Evolutionary conservation across 1,140 invertebrate species (phyloP).

Genomic region (Drosophila rhopaloa): DNA sequence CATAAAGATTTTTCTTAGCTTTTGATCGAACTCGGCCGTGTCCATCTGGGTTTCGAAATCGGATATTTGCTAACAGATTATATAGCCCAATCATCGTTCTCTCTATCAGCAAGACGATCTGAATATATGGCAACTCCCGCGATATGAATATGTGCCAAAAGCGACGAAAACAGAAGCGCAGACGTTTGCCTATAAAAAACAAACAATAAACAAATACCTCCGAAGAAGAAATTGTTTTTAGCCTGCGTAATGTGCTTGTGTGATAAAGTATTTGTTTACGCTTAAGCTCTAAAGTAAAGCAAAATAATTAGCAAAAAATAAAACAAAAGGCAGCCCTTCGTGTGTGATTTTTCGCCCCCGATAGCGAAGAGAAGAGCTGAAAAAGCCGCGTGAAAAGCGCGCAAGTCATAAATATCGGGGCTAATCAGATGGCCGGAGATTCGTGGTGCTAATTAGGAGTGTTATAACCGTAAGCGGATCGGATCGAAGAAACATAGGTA

Average conservation of each 20-base stretch:
- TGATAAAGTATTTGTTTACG: slow-evolving; percentile 45
- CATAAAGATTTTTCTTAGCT: not conserved
- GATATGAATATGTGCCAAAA: slow-evolving; percentile 27
- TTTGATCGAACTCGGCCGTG: not conserved
- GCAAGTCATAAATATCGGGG: slow-evolving; percentile 65
- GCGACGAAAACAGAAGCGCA: slow-evolving; percentile 4
- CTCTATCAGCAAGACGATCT: not conserved
- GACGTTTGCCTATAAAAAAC: slow-evolving; percentile 10
- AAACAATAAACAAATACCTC: slow-evolving; percentile 35
- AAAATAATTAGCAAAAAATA: slow-evolving; percentile 43
- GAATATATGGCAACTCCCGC: slow-evolving; percentile 15
- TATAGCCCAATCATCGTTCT: not conserved
- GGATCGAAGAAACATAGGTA: slow-evolving; percentile 18
- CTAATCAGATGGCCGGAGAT: slow-evolving; percentile 55
- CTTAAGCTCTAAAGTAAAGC: slow-evolving; percentile 28
- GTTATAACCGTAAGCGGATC: slow-evolving; percentile 46
- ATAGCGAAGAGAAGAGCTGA: slow-evolving; percentile 44
- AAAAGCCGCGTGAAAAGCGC: slow-evolving; percentile 33
- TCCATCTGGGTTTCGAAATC: not conserved
- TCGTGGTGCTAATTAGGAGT: slow-evolving; percentile 55
- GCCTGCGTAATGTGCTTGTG: slow-evolving; percentile 26
- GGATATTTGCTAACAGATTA: not conserved
- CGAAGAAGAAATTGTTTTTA: slow-evolving; percentile 21
- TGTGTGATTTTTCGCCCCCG: slow-evolving; percentile 57
- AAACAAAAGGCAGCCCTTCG: slow-evolving; percentile 49